Conservation (phyloP, 2,113 vertebrate genomes). For the Perccottus glenii region DNA sequence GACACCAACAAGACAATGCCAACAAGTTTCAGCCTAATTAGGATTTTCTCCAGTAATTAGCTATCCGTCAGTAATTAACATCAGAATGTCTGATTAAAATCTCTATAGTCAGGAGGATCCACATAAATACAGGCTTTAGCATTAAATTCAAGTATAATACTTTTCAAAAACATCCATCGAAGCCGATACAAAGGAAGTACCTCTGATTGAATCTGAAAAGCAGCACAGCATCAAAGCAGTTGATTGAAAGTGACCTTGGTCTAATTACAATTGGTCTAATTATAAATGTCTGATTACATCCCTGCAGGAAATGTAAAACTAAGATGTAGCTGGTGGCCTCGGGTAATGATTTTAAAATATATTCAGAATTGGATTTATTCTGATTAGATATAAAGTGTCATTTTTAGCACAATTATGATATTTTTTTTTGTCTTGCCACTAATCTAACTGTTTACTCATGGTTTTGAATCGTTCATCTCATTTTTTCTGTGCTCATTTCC, state of each 20-base stretch:
- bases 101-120: conserved; percentile 55
- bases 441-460: neutral
- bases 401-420: conserved; percentile 11
- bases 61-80: conserved; percentile 69
- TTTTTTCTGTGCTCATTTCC: conserved; percentile 6
- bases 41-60: conserved; percentile 62
- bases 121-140: conserved; percentile 29
- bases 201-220: conserved; percentile 59
- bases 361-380: conserved; percentile 38
- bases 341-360: conserved; percentile 31
- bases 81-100: conserved; percentile 70
- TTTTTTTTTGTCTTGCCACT: neutral
- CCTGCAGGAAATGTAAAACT: conserved; percentile 57
- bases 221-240: conserved; percentile 31
- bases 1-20: conserved; percentile 36
- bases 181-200: conserved; percentile 44
- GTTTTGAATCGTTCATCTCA: conserved; percentile 13
- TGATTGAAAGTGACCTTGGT: conserved; percentile 74
- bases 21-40: conserved; percentile 59
- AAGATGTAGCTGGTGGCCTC: conserved; percentile 37
- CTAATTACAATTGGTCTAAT: conserved; percentile 72
- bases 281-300: conserved; percentile 66
- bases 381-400: conserved; percentile 26
- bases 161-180: conserved; percentile 30
- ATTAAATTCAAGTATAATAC: conserved; percentile 35